A percentile compares a stretch with the other conserved stretches of the same genome.
These are phyloP conservation scores for Phaetusa simplex DNA, from an alignment of 2,113 vertebrate genomes.

Conservation along the genomic window DNA sequence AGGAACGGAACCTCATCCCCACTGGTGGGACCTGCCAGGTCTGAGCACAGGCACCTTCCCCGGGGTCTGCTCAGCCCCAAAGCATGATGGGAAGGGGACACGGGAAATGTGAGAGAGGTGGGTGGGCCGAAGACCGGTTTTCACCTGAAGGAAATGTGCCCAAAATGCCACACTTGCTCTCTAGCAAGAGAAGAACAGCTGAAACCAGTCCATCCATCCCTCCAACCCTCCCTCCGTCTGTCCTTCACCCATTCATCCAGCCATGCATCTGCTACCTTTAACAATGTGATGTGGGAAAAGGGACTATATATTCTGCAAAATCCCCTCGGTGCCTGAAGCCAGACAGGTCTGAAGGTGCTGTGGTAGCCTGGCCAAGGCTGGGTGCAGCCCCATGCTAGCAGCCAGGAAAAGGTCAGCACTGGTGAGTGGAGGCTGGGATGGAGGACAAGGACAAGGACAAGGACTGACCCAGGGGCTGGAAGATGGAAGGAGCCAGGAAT, in stretches of 20 bases:
- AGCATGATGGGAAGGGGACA: neutral
- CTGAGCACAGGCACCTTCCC: neutral
- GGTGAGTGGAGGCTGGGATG: neutral
- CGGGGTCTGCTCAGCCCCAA: accelerated
- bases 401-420: neutral
- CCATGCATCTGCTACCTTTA: neutral
- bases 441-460: neutral
- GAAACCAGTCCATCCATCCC: neutral
- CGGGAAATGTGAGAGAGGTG: neutral
- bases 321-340: neutral
- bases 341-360: neutral
- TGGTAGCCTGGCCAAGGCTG: neutral
- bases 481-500: neutral
- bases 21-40: neutral
- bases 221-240: neutral
- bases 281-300: neutral
- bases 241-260: too few relatives aligned
- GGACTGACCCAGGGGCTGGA: neutral
- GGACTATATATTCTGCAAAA: neutral
- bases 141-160: neutral
- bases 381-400: neutral
- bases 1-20: neutral
- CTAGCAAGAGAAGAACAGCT: neutral
- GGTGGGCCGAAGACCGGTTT: neutral
- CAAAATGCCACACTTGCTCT: neutral